Base-by-base conservation (phyloP, 2,797 vertebrate genomes). In the Urosaurus nigricauda region DNA sequence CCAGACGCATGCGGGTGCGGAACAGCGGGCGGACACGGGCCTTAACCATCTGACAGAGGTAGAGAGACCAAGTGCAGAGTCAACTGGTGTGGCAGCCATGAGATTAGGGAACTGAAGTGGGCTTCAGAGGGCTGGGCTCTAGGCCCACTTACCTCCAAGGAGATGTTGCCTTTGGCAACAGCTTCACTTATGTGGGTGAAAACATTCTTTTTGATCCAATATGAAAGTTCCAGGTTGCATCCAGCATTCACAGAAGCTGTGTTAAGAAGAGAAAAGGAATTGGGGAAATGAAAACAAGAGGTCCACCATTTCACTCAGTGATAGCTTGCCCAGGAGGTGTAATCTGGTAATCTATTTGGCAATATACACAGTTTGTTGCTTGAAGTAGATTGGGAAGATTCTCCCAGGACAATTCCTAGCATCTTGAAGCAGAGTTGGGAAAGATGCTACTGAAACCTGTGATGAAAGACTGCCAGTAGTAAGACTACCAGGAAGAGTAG, bases 171-270 rank as follows among this genome's bases (percentile, higher is more conserved):
- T 86, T 43, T 78, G 78, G 88, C 92, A 83, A 96, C 86, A 3
- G 96, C 96, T 74, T 94, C 29, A 0, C 89, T 58, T 79, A 96
- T 92, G 80, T 0, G 83, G 86, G 89, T 96, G 92, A 96, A 96
- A 43, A 96, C 93, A 0, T 96, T 96, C 2, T 91, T 83, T 88
- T 0, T 89, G 58, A 94, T 0, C 79, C 90, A 93, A 0, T 85
- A 91, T 26, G 96, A 88, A 12, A 96, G 91, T 88, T 96, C 96
- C 85, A 96, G 92, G 87, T 96, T 96, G 90, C 94, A 95, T 47
- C 96, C 96, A 0, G 96, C 94, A 0, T 95, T 96, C 84, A 96
- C 85, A 0, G 95, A 92, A 8, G 83, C 96, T 96, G 87, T 87
- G 63, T 0, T 0, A 26, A 2, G 29, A 43, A 86, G 74, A 43